phyloP scores from a whole-genome alignment of 2,888 invertebrate species.

The Heteropelma amictum region DNA sequence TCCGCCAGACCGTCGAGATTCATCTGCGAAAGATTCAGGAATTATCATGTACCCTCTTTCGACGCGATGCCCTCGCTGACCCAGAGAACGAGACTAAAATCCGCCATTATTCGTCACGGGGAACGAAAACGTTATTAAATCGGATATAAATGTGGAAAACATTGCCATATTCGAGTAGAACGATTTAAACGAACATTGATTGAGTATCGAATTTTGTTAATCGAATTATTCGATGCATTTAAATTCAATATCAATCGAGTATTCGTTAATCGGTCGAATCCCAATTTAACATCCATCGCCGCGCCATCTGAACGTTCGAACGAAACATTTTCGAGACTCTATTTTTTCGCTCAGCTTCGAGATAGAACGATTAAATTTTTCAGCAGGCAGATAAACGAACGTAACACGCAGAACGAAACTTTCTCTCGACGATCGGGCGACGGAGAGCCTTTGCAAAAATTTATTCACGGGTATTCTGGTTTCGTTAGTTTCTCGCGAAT shows the following conservation, averaged over 20 bases:
- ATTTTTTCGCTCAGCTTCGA: neutral
- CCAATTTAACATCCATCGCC: no score
- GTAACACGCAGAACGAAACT: constrained; percentile 30
- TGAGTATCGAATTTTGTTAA: no score
- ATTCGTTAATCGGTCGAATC: no score
- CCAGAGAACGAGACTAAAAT: constrained; percentile 60
- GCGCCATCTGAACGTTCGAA: neutral
- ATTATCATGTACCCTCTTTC: constrained; percentile 21
- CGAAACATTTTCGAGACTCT: no score
- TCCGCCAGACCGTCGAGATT: constrained; percentile 56
- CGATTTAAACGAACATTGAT: no score
- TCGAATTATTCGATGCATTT: no score
- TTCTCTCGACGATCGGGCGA: constrained; percentile 48
- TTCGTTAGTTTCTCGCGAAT: constrained; percentile 43
- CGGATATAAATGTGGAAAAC: neutral
- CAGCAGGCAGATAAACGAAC: constrained; percentile 15
- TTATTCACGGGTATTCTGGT: constrained; percentile 42
- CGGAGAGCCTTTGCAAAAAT: constrained; percentile 39
- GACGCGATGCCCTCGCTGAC: constrained; percentile 52
- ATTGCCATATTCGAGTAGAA: neutral
- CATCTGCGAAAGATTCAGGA: constrained; percentile 1
- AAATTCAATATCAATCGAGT: no score
- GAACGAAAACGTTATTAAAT: neutral
- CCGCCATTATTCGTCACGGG: constrained; percentile 27
- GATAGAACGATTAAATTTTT: constrained; percentile 15